Evolutionary conservation across 2,888 invertebrate species (phyloP).

Genomic region (Operophtera brumata): DNA sequence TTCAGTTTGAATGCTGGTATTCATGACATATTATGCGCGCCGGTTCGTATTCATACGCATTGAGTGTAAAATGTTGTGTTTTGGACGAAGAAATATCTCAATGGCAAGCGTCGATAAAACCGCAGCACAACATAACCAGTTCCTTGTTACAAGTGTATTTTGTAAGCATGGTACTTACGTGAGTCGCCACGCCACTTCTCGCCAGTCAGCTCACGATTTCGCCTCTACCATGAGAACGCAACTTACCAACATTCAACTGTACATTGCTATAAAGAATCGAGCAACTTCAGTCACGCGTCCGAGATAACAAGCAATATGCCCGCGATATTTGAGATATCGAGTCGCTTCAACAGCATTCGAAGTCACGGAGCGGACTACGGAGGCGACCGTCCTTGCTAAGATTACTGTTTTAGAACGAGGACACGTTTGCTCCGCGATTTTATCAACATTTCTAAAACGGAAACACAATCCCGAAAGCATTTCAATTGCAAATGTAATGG

Average conservation of each 20-base stretch:
- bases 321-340: slow-evolving; percentile 41
- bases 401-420: slow-evolving; percentile 54
- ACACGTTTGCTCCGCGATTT: slow-evolving; percentile 41
- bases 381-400: slow-evolving; percentile 45
- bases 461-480: slow-evolving; percentile 50
- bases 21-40: slow-evolving; percentile 3
- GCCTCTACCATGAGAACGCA: slow-evolving; percentile 41
- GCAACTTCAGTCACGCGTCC: slow-evolving; percentile 33
- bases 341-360: slow-evolving; percentile 38
- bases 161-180: slow-evolving; percentile 31
- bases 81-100: slow-evolving; percentile 40
- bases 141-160: slow-evolving; percentile 51
- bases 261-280: slow-evolving; percentile 38
- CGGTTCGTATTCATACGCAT: slow-evolving; percentile 17
- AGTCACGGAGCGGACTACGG: slow-evolving; percentile 32
- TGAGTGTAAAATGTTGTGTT: slow-evolving; percentile 6
- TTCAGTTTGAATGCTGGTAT: slow-evolving; percentile 21
- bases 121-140: slow-evolving; percentile 59
- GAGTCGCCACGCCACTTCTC: slow-evolving; percentile 9
- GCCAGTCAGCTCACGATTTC: slow-evolving; percentile 39
- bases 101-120: slow-evolving; percentile 44
- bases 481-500: slow-evolving; percentile 53
- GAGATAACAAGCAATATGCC: slow-evolving; percentile 41
- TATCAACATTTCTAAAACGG: slow-evolving; percentile 50
- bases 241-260: slow-evolving; percentile 37